These are phyloP conservation scores for Drosophila seclusa DNA, from an alignment of 2,888 invertebrate species.

Conservation along the genomic window DNA sequence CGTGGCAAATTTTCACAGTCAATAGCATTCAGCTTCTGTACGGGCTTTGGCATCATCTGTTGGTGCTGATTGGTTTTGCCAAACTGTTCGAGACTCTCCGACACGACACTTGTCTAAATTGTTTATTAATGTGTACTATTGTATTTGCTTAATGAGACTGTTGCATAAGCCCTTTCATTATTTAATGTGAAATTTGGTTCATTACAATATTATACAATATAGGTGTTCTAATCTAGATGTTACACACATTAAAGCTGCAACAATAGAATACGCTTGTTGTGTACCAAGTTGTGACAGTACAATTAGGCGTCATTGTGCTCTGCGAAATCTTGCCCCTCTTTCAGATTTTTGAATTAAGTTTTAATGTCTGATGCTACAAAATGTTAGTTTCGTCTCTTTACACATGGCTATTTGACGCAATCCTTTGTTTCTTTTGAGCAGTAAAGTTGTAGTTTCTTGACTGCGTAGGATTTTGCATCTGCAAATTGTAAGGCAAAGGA, in stretches of 20 bases:
- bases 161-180: background rate
- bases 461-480: background rate
- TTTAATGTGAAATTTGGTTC: background rate
- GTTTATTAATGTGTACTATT: background rate
- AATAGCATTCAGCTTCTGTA: constrained; percentile 5
- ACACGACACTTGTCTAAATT: background rate
- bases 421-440: background rate
- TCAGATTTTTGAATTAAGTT: background rate
- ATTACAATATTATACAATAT: no score
- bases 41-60: background rate
- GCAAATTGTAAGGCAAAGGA: background rate
- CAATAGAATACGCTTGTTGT: background rate
- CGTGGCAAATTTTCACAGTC: constrained; percentile 36
- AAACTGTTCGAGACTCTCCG: constrained; percentile 6
- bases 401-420: background rate
- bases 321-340: background rate
- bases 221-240: background rate
- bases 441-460: background rate
- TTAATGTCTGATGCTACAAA: background rate
- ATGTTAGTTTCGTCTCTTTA: background rate
- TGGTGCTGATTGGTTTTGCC: constrained; percentile 15
- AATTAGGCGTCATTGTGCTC: background rate
- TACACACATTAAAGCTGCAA: background rate
- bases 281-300: background rate
- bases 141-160: background rate